Conservation (phyloP, 2,113 vertebrate species). For the Cairina moschata region DNA sequence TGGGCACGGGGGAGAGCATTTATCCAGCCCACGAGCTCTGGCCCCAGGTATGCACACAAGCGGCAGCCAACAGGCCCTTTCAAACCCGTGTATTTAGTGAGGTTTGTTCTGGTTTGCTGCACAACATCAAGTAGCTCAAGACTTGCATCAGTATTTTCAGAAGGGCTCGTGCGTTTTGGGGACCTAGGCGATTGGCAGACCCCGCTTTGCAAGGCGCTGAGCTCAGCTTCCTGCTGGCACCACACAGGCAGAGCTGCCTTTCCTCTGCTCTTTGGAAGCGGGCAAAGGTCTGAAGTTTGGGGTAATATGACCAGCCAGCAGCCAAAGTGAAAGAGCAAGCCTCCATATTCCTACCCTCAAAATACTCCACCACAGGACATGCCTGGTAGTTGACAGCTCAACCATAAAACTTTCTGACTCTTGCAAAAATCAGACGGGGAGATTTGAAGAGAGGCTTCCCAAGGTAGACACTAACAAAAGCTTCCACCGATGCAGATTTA, state of each 20-base stretch:
- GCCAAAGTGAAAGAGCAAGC: accelerated
- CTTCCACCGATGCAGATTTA: background rate
- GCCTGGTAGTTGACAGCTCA: background rate
- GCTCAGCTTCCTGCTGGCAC: no score
- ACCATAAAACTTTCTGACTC: background rate
- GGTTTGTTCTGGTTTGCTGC: background rate
- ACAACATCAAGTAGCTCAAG: background rate
- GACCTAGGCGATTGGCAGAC: background rate
- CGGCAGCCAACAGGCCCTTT: background rate
- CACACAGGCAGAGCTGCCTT: background rate
- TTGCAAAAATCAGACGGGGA: background rate
- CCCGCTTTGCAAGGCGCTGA: background rate
- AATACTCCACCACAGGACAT: accelerated
- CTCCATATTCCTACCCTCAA: background rate
- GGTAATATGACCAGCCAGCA: background rate
- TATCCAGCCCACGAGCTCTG: no score
- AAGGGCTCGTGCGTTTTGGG: background rate
- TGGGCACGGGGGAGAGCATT: no score
- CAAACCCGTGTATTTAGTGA: background rate
- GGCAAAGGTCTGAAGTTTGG: background rate
- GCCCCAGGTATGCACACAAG: background rate
- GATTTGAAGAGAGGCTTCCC: background rate
- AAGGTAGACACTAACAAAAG: background rate
- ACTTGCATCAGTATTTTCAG: background rate
- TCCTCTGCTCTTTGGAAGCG: accelerated